Conservation (phyloP, 2,113 vertebrate species). For the Misgurnus anguillicaudatus region DNA sequence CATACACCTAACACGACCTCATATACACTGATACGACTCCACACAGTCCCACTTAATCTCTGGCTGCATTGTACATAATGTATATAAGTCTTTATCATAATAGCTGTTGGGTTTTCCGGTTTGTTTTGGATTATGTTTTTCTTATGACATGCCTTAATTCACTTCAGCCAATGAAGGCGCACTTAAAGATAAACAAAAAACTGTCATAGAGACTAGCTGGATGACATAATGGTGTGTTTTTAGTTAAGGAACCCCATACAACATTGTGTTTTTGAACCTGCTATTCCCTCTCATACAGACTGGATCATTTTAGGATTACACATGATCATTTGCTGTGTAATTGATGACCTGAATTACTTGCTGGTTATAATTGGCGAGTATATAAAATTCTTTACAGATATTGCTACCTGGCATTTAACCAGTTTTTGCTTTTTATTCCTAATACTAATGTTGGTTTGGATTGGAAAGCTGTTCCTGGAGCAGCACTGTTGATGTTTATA, state of each 20-base stretch:
- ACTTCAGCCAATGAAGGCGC: slow-evolving; percentile 62
- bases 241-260: slow-evolving; percentile 21
- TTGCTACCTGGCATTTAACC: neutral
- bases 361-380: neutral
- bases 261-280: slow-evolving; percentile 14
- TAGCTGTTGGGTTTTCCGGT: slow-evolving; percentile 59
- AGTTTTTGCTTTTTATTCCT: neutral
- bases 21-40: slow-evolving; percentile 38
- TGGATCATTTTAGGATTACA: neutral
- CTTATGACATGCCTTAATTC: slow-evolving; percentile 77
- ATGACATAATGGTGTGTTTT: slow-evolving; percentile 13
- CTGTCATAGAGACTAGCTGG: slow-evolving; percentile 5
- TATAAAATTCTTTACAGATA: neutral
- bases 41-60: slow-evolving; percentile 46
- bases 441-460: neutral
- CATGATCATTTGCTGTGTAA: neutral
- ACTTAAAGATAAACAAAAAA: slow-evolving; percentile 55
- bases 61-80: slow-evolving; percentile 73
- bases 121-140: slow-evolving; percentile 30
- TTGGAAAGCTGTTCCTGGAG: neutral
- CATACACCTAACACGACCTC: slow-evolving; percentile 19
- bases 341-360: neutral
- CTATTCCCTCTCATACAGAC: neutral
- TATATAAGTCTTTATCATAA: slow-evolving; percentile 58
- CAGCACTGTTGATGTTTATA: neutral